Percentiles rank a stretch among this genome's conserved stretches.
phyloP scores from a whole-genome alignment of 2,797 vertebrate species.

The Phoebastria nigripes region DNA sequence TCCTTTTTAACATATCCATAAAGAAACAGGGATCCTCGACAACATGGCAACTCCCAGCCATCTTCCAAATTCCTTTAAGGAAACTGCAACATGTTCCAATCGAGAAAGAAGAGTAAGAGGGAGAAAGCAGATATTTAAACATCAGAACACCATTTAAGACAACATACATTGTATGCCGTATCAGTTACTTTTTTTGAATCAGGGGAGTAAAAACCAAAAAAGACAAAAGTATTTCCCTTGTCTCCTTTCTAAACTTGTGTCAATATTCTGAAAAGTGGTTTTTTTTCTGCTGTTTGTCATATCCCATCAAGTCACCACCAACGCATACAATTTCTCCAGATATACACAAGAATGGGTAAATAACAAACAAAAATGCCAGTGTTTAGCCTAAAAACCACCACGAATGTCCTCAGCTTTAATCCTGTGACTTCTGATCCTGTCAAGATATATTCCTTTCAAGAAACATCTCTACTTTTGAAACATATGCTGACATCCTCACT shows the following conservation, averaged over 20 bases:
- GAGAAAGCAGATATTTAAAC: not conserved
- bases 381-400: not conserved
- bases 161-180: not conserved
- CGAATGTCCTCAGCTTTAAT: not conserved
- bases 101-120: not conserved
- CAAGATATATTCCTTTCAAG: not conserved
- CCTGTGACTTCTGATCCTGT: not conserved
- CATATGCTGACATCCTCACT: rapidly evolving
- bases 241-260: not conserved
- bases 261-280: not conserved
- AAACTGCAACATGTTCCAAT: not conserved
- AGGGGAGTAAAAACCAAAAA: not conserved
- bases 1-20: not conserved
- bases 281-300: not conserved
- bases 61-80: not conserved
- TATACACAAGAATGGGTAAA: not conserved
- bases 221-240: not conserved
- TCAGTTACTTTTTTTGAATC: not conserved
- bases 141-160: not conserved
- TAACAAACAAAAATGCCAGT: not conserved
- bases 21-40: not conserved
- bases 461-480: not conserved
- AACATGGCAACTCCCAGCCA: not conserved
- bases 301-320: not conserved
- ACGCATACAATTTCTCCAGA: not conserved